A percentile compares a stretch with the other conserved stretches of the same genome.
phyloP scores from a whole-genome alignment of 2,888 invertebrate species.

The Parapristionchus giblindavisi region DNA sequence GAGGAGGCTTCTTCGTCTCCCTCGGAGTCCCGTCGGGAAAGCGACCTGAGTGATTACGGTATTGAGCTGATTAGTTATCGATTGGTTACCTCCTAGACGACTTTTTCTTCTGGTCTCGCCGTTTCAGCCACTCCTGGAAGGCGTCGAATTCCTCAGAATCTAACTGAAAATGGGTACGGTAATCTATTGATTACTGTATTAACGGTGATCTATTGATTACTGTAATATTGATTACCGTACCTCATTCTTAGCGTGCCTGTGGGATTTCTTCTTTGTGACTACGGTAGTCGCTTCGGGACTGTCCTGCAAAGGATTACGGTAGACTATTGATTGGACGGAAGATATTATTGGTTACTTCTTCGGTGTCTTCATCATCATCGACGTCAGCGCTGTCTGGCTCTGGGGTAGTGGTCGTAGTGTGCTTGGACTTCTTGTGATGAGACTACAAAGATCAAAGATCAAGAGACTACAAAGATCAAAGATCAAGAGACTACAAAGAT shows the following conservation, averaged over 20 bases:
- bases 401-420: conserved; percentile 7
- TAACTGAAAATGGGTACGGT: background rate
- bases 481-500: too few relatives aligned
- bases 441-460: background rate
- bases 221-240: background rate
- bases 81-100: conserved; percentile 3
- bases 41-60: background rate
- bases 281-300: background rate
- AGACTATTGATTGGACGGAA: background rate
- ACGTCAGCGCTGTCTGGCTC: too few relatives aligned
- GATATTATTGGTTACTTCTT: conserved; percentile 19
- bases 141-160: conserved; percentile 17
- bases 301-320: background rate
- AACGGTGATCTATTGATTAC: background rate
- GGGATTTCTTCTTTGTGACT: background rate
- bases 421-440: conserved; percentile 26
- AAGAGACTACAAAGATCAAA: too few relatives aligned
- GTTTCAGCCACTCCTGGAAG: conserved; percentile 21
- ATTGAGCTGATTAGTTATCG: conserved; percentile 2
- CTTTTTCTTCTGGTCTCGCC: conserved; percentile 24
- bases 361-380: background rate
- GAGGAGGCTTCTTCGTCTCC: background rate
- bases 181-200: background rate
- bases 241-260: conserved; percentile 14
- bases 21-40: background rate